phyloP scores from a whole-genome alignment of 2,888 invertebrate species.

The Mimachlamys varia region DNA sequence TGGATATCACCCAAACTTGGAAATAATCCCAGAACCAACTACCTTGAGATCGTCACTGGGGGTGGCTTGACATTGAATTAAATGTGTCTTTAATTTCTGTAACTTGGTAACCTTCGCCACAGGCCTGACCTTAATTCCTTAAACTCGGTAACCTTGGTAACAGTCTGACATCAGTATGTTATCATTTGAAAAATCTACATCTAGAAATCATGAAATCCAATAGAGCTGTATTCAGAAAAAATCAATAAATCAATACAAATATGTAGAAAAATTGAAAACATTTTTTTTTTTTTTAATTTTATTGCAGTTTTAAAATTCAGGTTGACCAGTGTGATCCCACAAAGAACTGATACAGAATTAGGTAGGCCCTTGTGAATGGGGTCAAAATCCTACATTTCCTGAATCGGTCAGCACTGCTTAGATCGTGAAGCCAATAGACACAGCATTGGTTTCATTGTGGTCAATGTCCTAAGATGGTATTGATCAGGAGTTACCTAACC shows the following conservation, averaged over 20 bases:
- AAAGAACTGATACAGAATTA: neutral
- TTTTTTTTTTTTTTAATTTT: neutral
- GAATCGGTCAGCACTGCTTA: neutral
- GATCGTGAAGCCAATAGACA: neutral
- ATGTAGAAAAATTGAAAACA: neutral
- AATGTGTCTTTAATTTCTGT: neutral
- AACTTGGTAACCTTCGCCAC: neutral
- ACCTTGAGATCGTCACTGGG: neutral
- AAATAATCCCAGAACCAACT: neutral
- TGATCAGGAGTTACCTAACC: neutral
- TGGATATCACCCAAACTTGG: neutral
- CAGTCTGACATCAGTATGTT: neutral
- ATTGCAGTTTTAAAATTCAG: neutral
- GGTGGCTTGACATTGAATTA: neutral
- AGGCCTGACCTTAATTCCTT: neutral
- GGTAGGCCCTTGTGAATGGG: neutral
- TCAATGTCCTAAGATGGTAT: neutral
- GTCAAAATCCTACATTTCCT: constrained; percentile 8
- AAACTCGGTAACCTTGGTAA: neutral
- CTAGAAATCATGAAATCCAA: no score
- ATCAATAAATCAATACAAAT: no score
- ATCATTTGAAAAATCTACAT: neutral
- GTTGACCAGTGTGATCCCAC: neutral
- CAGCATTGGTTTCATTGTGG: neutral
- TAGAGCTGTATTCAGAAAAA: neutral